Base-by-base conservation (phyloP, 1,140 invertebrate genomes). In the Laupala kohalensis region DNA sequence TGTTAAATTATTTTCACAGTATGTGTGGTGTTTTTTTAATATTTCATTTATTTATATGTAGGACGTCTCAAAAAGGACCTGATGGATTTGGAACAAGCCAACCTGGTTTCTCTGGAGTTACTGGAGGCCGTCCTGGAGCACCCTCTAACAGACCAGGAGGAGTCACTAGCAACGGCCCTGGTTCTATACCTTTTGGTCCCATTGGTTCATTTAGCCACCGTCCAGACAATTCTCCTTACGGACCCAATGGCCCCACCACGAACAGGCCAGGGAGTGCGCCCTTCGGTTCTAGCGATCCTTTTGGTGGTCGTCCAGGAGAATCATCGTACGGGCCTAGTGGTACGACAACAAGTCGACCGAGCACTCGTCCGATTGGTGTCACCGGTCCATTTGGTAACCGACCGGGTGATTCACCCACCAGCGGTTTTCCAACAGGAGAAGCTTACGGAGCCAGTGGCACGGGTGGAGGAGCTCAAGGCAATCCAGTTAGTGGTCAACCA, bases 1-100 rank as follows among this genome's bases (percentile, higher is more conserved):
- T n/a, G n/a, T n/a, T n/a, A n/a, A n/a, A n/a, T n/a, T n/a, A n/a
- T n/a, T n/a, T n/a, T n/a, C n/a, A n/a, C n/a, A n/a, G n/a, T n/a
- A n/a, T n/a, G n/a, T n/a, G n/a, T n/a, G n/a, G n/a, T n/a, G n/a
- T n/a, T n/a, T n/a, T n/a, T n/a, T n/a, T n/a, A n/a, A n/a, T n/a
- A n/a, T n/a, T n/a, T n/a, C n/a, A n/a, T n/a, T n/a, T n/a, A n/a
- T n/a, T n/a, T n/a, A n/a, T n/a, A n/a, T n/a, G n/a, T n/a, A n/a
- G n/a, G 24, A 82, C 78, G 62, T 78, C 76, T 69, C 73, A 70
- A 72, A 72, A 75, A 19, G 78, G 76, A 64, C 28, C 62, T 62
- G 30, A 25, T 4, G 30, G 25, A 62, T 13, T 37, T 24, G 71
- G 71, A 62, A n/a, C n/a, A n/a, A 64, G 64, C 63, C 71, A 53